phyloP scores from a whole-genome alignment of 2,113 vertebrate species.

The Fukomys damarensis region DNA sequence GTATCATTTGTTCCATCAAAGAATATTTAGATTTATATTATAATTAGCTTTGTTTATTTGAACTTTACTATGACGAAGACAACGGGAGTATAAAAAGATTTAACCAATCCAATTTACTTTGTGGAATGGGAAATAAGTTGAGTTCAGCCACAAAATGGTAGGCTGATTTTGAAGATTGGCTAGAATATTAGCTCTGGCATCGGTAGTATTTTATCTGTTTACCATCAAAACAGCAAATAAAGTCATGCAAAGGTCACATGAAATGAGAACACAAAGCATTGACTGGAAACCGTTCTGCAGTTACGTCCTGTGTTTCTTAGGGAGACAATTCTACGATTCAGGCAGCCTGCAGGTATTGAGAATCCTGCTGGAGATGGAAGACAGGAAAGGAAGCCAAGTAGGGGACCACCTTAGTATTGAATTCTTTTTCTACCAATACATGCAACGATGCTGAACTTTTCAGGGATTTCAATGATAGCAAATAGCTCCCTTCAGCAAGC shows the following conservation, averaged over 20 bases:
- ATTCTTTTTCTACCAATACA: neutral
- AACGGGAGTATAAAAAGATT: neutral
- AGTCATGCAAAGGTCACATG: neutral
- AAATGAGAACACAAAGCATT: neutral
- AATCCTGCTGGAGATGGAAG: neutral
- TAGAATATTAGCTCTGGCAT: neutral
- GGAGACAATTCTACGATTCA: neutral
- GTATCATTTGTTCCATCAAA: neutral
- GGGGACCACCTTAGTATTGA: neutral
- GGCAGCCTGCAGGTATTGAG: neutral
- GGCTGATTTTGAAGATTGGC: neutral
- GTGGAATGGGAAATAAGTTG: neutral
- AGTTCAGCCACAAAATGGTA: neutral
- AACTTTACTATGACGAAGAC: neutral
- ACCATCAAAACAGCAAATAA: constrained; percentile 11
- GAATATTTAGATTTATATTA: neutral
- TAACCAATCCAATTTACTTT: neutral
- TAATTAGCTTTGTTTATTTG: neutral
- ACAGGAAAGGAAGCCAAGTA: neutral
- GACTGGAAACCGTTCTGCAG: neutral
- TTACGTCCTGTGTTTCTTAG: neutral
- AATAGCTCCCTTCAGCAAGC: neutral
- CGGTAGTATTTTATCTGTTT: neutral
- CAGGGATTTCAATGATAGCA: neutral
- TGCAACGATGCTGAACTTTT: neutral